Base-by-base conservation (phyloP, 2,888 invertebrate genomes). In the Coelinius sp. region DNA sequence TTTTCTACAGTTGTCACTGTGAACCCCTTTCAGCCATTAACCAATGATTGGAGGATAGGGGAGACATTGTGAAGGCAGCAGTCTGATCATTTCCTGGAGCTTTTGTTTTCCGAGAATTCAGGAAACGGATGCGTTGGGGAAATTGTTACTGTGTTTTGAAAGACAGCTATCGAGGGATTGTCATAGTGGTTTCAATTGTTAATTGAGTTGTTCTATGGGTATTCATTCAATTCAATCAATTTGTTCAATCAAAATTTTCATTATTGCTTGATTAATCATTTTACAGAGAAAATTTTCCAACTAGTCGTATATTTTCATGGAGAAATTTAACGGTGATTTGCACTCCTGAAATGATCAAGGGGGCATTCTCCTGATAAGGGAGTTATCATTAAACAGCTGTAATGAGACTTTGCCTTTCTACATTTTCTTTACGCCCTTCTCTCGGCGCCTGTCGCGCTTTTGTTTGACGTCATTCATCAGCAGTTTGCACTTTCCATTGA, bases 401-500 rank as follows among this genome's bases (percentile, higher is more conserved):
- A 14, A 6, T 17, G 35, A 27, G 35, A 59, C 31, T 31, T 59
- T 59, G 14, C 17, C 12, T 25, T 59, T 59, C 35, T n/a, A 27
- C 56, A 56, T 27, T 31, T 35, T 17, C 14, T 35, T 25, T 24
- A 6, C 14, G 1, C 14, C 20, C 1, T 20, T 59, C 10, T 35
- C 59, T 20, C 12, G 24, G 3, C 53, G 24, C 25, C n/a, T 59
- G 35, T 59, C 35, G 35, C 10, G 20, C 59, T 31, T 31, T 63
- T 38, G 38, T 64, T 70, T 64, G 69, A 70, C 69, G 69, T 70
- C 63, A 68, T 44, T 68, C 41, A 63, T 41, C 63, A 3, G 12
- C n/a, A 38, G 3, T 64, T 70, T 24, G 38, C 20, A 70, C 63
- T 41, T n/a, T 70, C 52, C 69, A 70, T 52, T 70, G 69, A 70